Evolutionary conservation across 2,888 invertebrate species (phyloP).

Genomic region (Heliconius aoede): DNA sequence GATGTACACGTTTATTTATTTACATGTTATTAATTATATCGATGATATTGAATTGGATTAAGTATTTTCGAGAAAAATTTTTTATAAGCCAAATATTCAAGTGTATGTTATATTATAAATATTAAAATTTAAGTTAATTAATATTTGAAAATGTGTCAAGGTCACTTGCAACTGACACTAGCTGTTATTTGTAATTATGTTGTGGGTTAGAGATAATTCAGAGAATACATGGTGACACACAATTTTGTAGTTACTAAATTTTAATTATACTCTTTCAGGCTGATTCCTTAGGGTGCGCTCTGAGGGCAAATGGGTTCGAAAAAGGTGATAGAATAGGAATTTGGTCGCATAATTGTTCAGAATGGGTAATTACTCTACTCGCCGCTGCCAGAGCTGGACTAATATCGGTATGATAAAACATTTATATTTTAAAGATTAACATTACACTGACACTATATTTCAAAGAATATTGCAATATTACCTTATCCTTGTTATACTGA

Average conservation of each 20-base stretch:
- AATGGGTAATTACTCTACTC: conserved; percentile 89
- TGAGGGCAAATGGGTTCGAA: conserved; percentile 87
- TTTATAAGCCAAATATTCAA: too few relatives aligned
- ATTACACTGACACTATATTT: not conserved
- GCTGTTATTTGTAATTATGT: too few relatives aligned
- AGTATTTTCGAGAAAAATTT: too few relatives aligned
- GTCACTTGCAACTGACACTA: too few relatives aligned
- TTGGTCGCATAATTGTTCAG: conserved; percentile 91
- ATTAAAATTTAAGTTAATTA: too few relatives aligned
- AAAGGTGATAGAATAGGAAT: conserved; percentile 91
- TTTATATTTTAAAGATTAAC: not conserved
- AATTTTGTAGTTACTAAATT: not conserved
- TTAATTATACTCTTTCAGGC: conserved; percentile 74
- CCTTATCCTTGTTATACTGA: too few relatives aligned
- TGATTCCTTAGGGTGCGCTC: conserved; percentile 89
- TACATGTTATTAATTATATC: too few relatives aligned
- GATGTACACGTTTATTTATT: too few relatives aligned
- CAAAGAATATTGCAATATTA: not conserved
- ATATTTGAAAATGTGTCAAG: too few relatives aligned
- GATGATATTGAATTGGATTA: too few relatives aligned
- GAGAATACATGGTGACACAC: not conserved
- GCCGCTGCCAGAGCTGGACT: conserved; percentile 90
- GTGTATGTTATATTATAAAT: too few relatives aligned
- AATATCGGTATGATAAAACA: conserved; percentile 84
- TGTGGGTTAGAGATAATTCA: not conserved